These are phyloP conservation scores for Mellivora capensis DNA, from an alignment of 2,113 vertebrate species.

Conservation along the genomic window DNA sequence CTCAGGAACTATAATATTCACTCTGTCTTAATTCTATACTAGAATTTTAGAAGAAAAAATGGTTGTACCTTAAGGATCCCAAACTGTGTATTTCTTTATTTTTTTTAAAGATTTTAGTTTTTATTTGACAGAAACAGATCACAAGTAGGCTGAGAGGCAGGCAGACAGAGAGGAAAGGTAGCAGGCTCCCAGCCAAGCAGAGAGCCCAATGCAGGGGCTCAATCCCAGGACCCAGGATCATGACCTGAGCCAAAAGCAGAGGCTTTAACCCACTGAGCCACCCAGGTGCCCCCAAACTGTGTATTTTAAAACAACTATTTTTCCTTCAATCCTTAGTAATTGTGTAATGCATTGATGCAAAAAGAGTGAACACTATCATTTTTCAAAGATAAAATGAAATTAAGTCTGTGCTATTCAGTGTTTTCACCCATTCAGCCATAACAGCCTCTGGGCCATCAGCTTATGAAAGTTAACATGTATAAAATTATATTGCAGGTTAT, in stretches of 20 bases:
- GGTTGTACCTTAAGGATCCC: neutral
- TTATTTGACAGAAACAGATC: too few relatives aligned
- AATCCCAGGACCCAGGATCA: too few relatives aligned
- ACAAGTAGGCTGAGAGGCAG: too few relatives aligned
- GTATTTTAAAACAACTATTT: neutral
- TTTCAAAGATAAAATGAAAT: constrained; percentile 6
- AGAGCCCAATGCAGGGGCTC: too few relatives aligned
- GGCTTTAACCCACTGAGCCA: too few relatives aligned
- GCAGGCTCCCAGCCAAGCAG: too few relatives aligned
- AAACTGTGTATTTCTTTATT: neutral
- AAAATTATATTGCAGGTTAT: constrained; percentile 88
- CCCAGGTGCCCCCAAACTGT: neutral
- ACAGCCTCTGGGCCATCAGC: neutral
- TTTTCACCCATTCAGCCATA: neutral
- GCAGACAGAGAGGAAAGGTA: too few relatives aligned
- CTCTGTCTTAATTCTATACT: neutral
- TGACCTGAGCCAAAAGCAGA: too few relatives aligned
- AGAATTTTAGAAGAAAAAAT: constrained; percentile 23
- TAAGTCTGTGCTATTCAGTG: neutral
- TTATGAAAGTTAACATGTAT: constrained; percentile 65
- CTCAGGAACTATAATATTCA: neutral
- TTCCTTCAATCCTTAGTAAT: neutral
- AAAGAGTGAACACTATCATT: neutral
- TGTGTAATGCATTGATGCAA: neutral
- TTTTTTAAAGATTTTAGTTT: too few relatives aligned